These are phyloP conservation scores for Acleris sparsana DNA, from an alignment of 2,888 invertebrate species.

Conservation along the genomic window DNA sequence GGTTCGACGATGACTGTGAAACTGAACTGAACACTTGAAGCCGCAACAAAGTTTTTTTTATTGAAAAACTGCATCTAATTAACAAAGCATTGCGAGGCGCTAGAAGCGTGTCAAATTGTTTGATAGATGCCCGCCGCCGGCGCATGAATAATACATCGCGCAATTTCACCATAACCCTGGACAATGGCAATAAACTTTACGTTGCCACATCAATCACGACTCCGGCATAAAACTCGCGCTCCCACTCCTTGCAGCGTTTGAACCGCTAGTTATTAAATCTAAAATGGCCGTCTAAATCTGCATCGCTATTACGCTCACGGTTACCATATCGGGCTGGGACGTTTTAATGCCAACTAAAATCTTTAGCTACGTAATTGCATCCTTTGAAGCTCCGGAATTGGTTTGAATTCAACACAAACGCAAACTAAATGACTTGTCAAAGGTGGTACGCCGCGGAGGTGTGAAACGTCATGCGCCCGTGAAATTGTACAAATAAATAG, in stretches of 20 bases:
- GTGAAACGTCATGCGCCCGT: constrained; percentile 62
- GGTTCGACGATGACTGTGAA: too few relatives aligned
- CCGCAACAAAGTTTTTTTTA: neutral
- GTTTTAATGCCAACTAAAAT: constrained; percentile 22
- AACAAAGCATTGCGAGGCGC: constrained; percentile 10
- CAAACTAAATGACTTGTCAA: constrained; percentile 39
- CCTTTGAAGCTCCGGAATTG: constrained; percentile 32
- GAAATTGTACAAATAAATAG: constrained; percentile 81
- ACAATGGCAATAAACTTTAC: constrained; percentile 36
- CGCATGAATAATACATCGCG: constrained; percentile 34
- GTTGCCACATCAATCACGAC: constrained; percentile 35
- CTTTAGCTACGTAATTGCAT: constrained; percentile 19
- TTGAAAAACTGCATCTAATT: neutral
- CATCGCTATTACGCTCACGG: constrained; percentile 11
- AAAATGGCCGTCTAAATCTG: constrained; percentile 18
- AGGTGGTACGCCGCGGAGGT: constrained; percentile 45
- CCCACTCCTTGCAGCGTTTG: constrained; percentile 23
- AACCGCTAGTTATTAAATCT: constrained; percentile 29
- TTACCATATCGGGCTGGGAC: neutral
- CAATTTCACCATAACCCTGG: constrained; percentile 35
- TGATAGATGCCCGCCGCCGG: constrained; percentile 36
- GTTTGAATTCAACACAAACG: constrained; percentile 28
- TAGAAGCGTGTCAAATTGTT: constrained; percentile 37
- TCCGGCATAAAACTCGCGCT: constrained; percentile 32
- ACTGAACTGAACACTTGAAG: neutral